Evolutionary conservation across 2,888 invertebrate genomes (phyloP).

Genomic region (Podotricha telesiphe): DNA sequence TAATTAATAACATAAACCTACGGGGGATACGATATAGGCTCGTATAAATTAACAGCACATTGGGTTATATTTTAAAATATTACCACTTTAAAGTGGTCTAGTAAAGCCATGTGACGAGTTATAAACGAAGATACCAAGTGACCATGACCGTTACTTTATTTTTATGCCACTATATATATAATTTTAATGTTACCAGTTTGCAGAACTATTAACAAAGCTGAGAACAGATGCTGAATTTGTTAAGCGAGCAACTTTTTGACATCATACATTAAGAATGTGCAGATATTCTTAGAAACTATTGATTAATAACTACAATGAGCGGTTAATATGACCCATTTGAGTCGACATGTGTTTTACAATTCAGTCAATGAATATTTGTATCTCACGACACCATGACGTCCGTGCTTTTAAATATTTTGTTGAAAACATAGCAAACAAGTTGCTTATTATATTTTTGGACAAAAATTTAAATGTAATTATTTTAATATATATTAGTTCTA

Average conservation of each 20-base stretch:
- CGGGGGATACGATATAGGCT: background rate
- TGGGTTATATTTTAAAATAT: constrained; percentile 56
- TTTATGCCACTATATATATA: background rate
- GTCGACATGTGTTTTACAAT: constrained; percentile 29
- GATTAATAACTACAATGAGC: constrained; percentile 38
- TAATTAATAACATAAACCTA: background rate
- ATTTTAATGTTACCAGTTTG: constrained; percentile 5
- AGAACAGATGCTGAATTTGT: constrained; percentile 2
- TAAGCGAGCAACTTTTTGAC: constrained; percentile 12
- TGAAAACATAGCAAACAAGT: constrained; percentile 34
- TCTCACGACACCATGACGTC: constrained; percentile 31
- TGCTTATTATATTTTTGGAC: background rate
- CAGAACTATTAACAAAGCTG: constrained; percentile 16
- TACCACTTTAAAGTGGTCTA: constrained; percentile 66
- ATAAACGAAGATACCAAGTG: constrained; percentile 2
- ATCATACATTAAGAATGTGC: constrained; percentile 33
- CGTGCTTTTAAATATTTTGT: constrained; percentile 34
- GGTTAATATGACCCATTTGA: constrained; percentile 40
- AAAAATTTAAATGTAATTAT: background rate
- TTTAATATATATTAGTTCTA: too few relatives aligned
- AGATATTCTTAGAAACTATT: constrained; percentile 35
- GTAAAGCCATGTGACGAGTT: constrained; percentile 58
- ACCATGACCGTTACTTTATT: constrained; percentile 15
- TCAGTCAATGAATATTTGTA: constrained; percentile 22
- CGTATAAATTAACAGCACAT: constrained; percentile 49